phyloP scores from a whole-genome alignment of 2,113 vertebrate species.

The Lepisosteus osseus region DNA sequence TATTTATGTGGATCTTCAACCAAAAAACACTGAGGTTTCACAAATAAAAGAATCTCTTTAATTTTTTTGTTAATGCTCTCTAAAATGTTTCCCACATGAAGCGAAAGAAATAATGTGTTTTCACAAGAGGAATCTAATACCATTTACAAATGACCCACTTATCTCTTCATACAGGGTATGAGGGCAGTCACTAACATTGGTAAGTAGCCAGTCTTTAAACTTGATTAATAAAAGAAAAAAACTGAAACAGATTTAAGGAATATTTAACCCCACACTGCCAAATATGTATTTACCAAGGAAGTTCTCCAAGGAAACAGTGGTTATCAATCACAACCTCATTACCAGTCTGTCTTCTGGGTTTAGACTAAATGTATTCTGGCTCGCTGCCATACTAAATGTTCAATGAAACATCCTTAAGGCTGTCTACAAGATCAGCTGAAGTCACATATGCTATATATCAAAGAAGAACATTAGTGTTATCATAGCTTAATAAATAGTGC shows the following conservation, averaged over 20 bases:
- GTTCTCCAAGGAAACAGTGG: slow-evolving; percentile 74
- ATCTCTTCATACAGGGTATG: too few relatives aligned
- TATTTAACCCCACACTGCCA: slow-evolving; percentile 46
- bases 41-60: too few relatives aligned
- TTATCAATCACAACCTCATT: slow-evolving; percentile 87
- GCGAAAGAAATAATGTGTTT: too few relatives aligned
- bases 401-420: slow-evolving; percentile 81
- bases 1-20: too few relatives aligned
- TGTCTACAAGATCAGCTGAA: slow-evolving; percentile 76
- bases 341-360: slow-evolving; percentile 78
- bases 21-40: too few relatives aligned
- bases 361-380: slow-evolving; percentile 81
- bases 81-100: too few relatives aligned
- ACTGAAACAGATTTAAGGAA: slow-evolving; percentile 26
- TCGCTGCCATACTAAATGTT: slow-evolving; percentile 79
- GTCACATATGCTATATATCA: slow-evolving; percentile 75
- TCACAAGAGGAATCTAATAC: too few relatives aligned
- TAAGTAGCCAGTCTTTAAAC: neutral
- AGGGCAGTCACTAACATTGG: too few relatives aligned
- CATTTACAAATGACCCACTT: too few relatives aligned
- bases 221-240: slow-evolving; percentile 19
- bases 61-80: too few relatives aligned
- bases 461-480: slow-evolving; percentile 74
- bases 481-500: slow-evolving; percentile 76
- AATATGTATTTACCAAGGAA: slow-evolving; percentile 63